Percentiles rank a stretch among this genome's conserved stretches.
Evolutionary conservation across 2,888 invertebrate species (phyloP).

Genomic region (Cheilosia impressa): DNA sequence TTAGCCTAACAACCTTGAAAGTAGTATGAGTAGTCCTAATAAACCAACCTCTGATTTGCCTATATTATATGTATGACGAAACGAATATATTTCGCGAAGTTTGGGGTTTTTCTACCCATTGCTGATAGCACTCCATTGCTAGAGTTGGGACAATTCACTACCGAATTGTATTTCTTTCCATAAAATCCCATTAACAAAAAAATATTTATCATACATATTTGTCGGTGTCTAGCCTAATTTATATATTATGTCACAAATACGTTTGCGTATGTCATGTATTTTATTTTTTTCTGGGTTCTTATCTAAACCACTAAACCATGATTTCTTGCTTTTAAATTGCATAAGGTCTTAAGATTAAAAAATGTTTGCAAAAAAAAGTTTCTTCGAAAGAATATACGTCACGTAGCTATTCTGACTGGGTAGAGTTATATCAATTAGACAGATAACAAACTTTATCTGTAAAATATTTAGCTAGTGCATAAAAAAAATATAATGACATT

Average conservation of each 20-base stretch:
- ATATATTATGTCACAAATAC: neutral
- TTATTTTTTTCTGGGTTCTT: neutral
- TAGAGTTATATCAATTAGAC: slow-evolving; percentile 4
- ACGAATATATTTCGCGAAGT: no score
- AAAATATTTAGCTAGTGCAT: neutral
- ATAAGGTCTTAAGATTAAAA: slow-evolving; percentile 3
- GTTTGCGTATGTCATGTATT: neutral
- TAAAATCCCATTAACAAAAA: neutral
- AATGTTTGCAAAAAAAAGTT: neutral
- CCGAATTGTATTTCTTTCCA: no score
- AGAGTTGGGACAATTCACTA: no score
- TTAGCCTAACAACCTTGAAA: no score
- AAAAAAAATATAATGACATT: neutral
- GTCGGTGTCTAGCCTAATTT: neutral
- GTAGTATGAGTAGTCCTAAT: no score
- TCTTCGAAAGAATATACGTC: neutral
- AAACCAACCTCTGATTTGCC: no score
- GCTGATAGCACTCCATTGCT: no score
- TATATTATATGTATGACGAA: no score
- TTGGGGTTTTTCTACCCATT: no score
- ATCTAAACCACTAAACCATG: slow-evolving; percentile 3
- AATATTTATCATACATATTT: neutral
- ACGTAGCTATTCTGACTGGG: neutral
- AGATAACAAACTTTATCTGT: slow-evolving; percentile 14
- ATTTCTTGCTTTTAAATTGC: neutral